Evolutionary conservation across 2,888 invertebrate genomes (phyloP), one percentile per base, ranked within the genome.

Genomic region (Hirtodrosophila duncani): DNA sequence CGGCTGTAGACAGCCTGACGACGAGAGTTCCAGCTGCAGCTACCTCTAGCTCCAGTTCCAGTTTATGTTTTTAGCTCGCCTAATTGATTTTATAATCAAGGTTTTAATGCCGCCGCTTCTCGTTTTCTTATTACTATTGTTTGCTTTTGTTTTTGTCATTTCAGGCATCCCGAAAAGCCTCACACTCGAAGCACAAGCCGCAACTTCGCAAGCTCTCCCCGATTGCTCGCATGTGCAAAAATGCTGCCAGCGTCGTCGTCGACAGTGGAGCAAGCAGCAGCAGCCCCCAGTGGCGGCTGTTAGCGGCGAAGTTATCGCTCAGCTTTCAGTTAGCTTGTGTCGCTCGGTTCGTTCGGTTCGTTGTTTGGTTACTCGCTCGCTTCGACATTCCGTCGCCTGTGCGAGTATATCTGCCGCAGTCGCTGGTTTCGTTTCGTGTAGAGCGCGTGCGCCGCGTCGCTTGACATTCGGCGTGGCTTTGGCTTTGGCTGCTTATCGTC

Each of bases 1-100:
- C 52, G 41, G 52, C 51, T 42, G 39, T 39, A 55, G 36, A 52
- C 37, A 31, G 33, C 23, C 38, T 37, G 43, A 37, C 33, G 37
- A 34, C 33, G 21, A 42, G 34, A 31, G 27, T 49, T 42, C 45
- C 50, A 33, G 27, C 50, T 16, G 30, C 26, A 33, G 20, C 39
- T 30, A 11, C 33, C 24, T 39, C 58, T 41, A 29, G 45, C 38
- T 48, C 30, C 37, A 29, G 45, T 38, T 48, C 30, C 37, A 60
- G 52, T 60, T 58, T 57, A 34, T 49, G 38, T 37, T 23, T 56
- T 56, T 38, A n/a, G 57, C 43, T 37, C 37, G 56, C 49, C 71
- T 79, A 72, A 77, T 77, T 72, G 81, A 80, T 68, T 77, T 68
- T 68, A 80, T 77, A 77, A 80, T 71, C 72, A 72, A 72, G 80